Conservation (phyloP, 2,888 invertebrate genomes). For the Zelleria hepariella region DNA sequence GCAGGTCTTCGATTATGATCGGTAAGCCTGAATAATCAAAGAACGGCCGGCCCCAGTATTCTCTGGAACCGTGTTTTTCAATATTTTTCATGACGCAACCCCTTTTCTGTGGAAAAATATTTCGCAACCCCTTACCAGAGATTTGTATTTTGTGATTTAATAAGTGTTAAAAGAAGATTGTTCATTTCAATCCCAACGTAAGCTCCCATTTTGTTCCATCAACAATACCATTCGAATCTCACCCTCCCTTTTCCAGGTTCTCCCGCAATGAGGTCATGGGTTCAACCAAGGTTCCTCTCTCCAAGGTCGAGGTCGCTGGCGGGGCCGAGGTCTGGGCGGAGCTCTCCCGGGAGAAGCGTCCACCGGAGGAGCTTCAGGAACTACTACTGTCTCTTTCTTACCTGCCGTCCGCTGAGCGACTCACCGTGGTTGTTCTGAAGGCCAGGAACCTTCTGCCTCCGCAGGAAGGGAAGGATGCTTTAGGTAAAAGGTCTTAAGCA, state of each 20-base stretch:
- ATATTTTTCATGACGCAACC: no score
- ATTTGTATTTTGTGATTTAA: no score
- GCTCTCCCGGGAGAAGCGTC: constrained; percentile 84
- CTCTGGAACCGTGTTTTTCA: no score
- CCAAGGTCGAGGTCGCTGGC: constrained; percentile 83
- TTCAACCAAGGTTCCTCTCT: constrained; percentile 83
- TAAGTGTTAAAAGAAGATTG: no score
- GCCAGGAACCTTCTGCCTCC: constrained; percentile 86
- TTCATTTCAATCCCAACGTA: no score
- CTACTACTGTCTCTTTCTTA: constrained; percentile 88
- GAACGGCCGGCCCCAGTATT: no score
- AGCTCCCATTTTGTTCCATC: no score
- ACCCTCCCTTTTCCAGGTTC: constrained; percentile 70
- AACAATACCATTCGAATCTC: no score
- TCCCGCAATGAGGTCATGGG: constrained; percentile 92
- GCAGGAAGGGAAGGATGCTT: constrained; percentile 75
- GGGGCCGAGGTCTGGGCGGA: constrained; percentile 91
- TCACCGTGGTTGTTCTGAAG: constrained; percentile 86
- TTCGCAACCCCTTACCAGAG: no score
- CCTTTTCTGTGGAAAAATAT: no score
- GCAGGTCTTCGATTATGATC: constrained; percentile 77
- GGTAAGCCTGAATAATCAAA: constrained; percentile 31
- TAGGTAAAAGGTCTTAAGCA: no score
- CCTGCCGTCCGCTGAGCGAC: constrained; percentile 88
- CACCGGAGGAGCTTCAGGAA: constrained; percentile 86